Base-by-base conservation (phyloP, 2,888 invertebrate genomes). In the Euplexia lucipara region DNA sequence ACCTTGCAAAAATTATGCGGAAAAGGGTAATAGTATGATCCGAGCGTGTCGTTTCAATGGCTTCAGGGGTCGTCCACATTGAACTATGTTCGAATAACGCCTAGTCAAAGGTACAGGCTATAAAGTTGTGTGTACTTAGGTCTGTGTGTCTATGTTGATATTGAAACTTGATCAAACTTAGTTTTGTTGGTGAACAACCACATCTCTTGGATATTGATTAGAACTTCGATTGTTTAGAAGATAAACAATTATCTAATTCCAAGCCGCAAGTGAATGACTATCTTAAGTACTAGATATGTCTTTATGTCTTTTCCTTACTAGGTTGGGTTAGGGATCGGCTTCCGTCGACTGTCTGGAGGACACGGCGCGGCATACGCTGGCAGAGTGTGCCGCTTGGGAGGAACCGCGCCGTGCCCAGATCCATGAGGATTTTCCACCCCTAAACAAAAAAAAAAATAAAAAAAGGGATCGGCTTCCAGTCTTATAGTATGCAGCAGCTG, bases 1-100 rank as follows among this genome's bases (percentile, higher is more conserved):
- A 75, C 44, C 58, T 64, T 58, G 81, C 75, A 53, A 74, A 75
- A 82, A 80, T 51, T 67, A 64, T 66, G 78, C 78, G 41, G 59
- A 78, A 44, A 57, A 39, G 49, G 35, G 16, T 59, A 41, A 51
- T 58, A 34, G 26, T 26, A 26, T 48, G 39, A 52, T 63, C 44
- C 22, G 56, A 68, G 48, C 74, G 68, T 75, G 63, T 70, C 61
- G 39, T 58, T 44, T 49, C 10, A 51, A 18, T 10, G n/a, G 41
- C 47, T 39, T 52, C 8, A 12, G 68, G 62, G 74, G 66, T 68
- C 57, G 26, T 9, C 35, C 12, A 41, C 37, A 47, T 44, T 60
- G n/a, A 48, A 54, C 56, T 61, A 49, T 30, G 5, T 18, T 58
- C 53, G 39, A 59, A 71, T 70, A 78, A 59, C 58, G 79, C 63